Conservation (phyloP, 2,888 invertebrate species). For the Salticus scenicus region DNA sequence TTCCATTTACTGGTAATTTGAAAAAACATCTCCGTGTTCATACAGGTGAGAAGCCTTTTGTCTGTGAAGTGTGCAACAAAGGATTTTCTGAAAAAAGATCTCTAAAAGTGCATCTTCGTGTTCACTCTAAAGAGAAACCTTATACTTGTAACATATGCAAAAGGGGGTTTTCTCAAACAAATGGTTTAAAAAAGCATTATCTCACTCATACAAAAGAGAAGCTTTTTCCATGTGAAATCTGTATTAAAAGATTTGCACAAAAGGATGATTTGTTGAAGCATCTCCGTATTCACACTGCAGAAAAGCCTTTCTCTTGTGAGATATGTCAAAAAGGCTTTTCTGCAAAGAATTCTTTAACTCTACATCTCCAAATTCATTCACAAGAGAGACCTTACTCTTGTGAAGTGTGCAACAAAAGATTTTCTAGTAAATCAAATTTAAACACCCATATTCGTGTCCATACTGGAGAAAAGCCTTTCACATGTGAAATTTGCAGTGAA, state of each 20-base stretch:
- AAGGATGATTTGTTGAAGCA: not conserved
- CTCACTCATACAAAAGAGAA: not conserved
- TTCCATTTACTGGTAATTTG: too few species aligned
- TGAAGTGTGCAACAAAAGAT: not conserved
- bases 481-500: too few species aligned
- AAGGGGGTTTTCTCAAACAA: not conserved
- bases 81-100: not conserved
- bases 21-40: too few species aligned
- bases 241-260: not conserved
- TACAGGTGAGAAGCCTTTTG: not conserved
- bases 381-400: not conserved
- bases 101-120: not conserved
- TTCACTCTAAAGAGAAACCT: not conserved
- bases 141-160: not conserved
- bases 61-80: not conserved
- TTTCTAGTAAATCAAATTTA: not conserved
- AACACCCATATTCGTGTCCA: not conserved
- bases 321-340: not conserved
- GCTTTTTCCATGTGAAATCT: not conserved
- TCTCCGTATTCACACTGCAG: not conserved
- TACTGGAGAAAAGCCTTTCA: not conserved
- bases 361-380: not conserved
- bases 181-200: not conserved
- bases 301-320: not conserved
- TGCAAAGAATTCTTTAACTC: not conserved